Conservation (phyloP, 1,140 invertebrate species). For the Dendrolimus punctatus region DNA sequence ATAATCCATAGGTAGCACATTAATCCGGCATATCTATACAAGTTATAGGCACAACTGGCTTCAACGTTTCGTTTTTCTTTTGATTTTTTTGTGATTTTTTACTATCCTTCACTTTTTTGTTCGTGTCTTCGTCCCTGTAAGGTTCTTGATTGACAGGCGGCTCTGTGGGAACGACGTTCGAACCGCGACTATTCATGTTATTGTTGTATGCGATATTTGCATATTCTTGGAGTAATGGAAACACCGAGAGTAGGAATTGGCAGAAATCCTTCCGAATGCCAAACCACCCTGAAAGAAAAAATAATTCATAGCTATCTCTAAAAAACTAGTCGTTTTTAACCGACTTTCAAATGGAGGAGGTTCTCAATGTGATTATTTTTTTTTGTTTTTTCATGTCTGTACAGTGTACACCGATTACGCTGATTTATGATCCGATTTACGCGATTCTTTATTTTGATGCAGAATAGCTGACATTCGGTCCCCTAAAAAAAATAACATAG, state of each 20-base stretch:
- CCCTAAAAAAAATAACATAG: no score
- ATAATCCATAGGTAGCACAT: slow-evolving; percentile 29
- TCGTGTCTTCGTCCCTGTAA: slow-evolving; percentile 69
- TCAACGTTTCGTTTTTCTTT: slow-evolving; percentile 82
- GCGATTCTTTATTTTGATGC: no score
- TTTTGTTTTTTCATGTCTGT: no score
- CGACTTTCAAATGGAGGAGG: no score
- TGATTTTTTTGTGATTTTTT: slow-evolving; percentile 76
- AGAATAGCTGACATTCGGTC: no score
- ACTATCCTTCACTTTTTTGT: slow-evolving; percentile 73
- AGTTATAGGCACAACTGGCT: slow-evolving; percentile 88
- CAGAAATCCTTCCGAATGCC: slow-evolving; percentile 98
- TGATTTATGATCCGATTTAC: no score
- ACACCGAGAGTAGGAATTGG: slow-evolving; percentile 92
- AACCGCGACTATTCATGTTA: slow-evolving; percentile 65
- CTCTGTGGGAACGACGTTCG: slow-evolving; percentile 55
- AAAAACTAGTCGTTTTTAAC: no score
- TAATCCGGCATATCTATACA: slow-evolving; percentile 93
- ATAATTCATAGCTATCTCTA: no score
- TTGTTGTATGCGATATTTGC: slow-evolving; percentile 97
- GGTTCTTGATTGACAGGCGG: slow-evolving; percentile 66
- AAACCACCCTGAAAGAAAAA: slow-evolving; percentile 98
- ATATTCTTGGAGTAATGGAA: slow-evolving; percentile 96
- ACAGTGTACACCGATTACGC: no score
- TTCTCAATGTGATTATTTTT: no score